Conservation (phyloP, 2,797 vertebrate species). For the Phyllotis vaccarum region DNA sequence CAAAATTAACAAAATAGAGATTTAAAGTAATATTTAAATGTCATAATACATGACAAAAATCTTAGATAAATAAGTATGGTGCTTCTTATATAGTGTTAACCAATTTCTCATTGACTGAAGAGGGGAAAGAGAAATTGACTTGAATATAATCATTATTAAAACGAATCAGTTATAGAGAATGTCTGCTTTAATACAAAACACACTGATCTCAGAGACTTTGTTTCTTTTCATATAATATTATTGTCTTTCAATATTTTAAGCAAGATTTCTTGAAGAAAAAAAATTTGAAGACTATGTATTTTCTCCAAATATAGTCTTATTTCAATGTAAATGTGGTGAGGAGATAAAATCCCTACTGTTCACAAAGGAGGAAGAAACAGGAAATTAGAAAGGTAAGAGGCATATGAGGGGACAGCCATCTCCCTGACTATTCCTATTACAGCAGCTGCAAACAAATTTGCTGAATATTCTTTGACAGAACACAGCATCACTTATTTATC, state of each 20-base stretch:
- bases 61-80: background rate
- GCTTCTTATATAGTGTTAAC: background rate
- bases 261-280: slow-evolving; percentile 2
- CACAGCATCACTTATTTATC: background rate
- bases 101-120: background rate
- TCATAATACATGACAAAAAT: background rate
- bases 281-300: background rate
- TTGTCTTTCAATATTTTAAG: slow-evolving; percentile 33
- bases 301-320: background rate
- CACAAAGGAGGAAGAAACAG: slow-evolving; percentile 2
- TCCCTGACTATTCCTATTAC: background rate
- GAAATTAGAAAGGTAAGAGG: background rate
- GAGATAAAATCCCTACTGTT: background rate
- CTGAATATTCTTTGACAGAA: background rate
- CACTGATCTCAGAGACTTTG: background rate
- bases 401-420: no score
- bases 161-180: background rate
- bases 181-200: background rate
- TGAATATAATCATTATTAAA: background rate
- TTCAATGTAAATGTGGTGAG: slow-evolving; percentile 15
- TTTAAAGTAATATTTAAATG: background rate
- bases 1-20: background rate
- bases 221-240: background rate
- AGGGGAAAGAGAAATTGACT: background rate
- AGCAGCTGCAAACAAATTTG: background rate